A percentile compares a stretch with the other conserved stretches of the same genome.
Conservation (phyloP, 2,113 vertebrate genomes). For the Meleagris gallopavo region DNA sequence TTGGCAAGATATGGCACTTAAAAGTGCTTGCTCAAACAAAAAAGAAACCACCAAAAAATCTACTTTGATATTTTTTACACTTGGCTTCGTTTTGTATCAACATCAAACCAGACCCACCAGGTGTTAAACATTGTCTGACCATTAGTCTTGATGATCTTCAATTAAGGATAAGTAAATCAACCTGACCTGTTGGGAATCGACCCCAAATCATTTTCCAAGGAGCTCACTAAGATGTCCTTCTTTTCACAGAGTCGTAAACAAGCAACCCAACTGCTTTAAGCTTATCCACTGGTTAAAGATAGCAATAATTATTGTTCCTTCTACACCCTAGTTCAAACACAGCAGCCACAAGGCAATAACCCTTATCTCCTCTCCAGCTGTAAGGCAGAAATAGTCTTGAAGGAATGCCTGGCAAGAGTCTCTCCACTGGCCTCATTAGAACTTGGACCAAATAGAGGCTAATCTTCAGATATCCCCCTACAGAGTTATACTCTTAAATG, state of each 20-base stretch:
- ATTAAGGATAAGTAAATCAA: not conserved
- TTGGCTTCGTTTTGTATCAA: not conserved
- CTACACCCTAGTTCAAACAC: not conserved
- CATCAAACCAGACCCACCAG: not conserved
- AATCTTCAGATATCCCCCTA: not conserved
- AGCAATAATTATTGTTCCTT: not conserved
- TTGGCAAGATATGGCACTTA: not conserved
- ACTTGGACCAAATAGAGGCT: slow-evolving; percentile 8
- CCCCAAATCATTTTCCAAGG: not conserved
- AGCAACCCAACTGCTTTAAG: not conserved
- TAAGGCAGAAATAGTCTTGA: not conserved
- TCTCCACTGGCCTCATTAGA: slow-evolving; percentile 30
- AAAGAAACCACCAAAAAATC: not conserved
- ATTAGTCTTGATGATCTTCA: not conserved
- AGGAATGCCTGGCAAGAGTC: not conserved
- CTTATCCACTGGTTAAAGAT: not conserved
- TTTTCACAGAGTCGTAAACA: not conserved
- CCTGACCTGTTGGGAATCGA: accelerated
- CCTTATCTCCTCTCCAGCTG: not conserved
- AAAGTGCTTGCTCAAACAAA: not conserved
- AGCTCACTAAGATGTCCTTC: not conserved
- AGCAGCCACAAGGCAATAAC: not conserved
- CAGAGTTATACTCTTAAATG: not conserved
- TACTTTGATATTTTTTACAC: not conserved
- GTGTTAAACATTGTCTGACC: not conserved